Evolutionary conservation across 2,113 vertebrate genomes (phyloP).

Genomic region (Tyto alba): DNA sequence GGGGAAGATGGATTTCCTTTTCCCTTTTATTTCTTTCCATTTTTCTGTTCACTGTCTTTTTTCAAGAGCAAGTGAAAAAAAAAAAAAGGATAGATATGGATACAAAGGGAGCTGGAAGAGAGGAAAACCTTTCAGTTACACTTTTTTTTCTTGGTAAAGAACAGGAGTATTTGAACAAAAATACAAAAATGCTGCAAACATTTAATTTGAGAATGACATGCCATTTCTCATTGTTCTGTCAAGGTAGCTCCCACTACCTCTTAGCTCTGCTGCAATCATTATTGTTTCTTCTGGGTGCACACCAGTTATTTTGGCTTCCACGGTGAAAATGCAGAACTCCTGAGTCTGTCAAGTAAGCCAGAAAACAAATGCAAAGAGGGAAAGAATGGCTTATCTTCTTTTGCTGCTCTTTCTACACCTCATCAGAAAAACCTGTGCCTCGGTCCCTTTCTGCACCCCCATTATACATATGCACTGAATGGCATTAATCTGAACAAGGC

Average conservation of each 20-base stretch:
- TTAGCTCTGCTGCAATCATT: not conserved
- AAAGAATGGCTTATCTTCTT: not conserved
- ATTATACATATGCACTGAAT: rapidly evolving
- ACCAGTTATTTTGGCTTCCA: not conserved
- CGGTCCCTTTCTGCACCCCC: not conserved
- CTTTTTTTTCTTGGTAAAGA: not conserved
- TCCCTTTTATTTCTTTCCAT: not conserved
- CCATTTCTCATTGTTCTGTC: not conserved
- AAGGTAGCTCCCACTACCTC: not conserved
- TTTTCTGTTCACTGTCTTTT: not conserved
- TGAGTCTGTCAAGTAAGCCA: not conserved
- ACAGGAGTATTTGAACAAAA: not conserved
- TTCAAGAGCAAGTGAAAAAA: not conserved
- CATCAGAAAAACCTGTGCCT: not conserved
- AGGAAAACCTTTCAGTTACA: not conserved
- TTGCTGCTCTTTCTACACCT: not conserved
- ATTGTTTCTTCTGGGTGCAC: not conserved
- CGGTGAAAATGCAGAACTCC: not conserved
- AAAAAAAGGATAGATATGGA: no score
- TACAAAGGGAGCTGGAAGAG: not conserved
- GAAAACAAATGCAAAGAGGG: not conserved
- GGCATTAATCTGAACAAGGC: not conserved
- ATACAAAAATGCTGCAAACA: not conserved
- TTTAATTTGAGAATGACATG: not conserved
- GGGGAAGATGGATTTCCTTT: not conserved